Base-by-base conservation (phyloP, 2,888 invertebrate species). In the Tromatobia lineatoria region DNA sequence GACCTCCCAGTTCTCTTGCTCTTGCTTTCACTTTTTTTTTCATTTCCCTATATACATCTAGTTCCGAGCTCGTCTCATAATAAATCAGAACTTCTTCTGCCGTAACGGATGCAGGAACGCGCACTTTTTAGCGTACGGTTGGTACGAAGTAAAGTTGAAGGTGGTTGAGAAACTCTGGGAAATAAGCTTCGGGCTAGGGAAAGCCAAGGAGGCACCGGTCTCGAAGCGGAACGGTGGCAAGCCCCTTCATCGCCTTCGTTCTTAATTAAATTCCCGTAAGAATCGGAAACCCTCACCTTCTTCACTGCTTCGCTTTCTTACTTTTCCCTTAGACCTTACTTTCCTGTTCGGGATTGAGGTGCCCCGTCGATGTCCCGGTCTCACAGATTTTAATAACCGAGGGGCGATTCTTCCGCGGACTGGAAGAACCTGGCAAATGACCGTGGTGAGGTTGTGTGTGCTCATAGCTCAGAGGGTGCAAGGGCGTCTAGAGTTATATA, bases 341-440 rank as follows among this genome's bases (percentile, higher is more conserved):
- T 67, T 73, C 61, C 70, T 61, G 52, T 79, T 57, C 13, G 73
- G 75, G 57, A 80, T 82, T 66, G 82, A 78, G 75, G 70, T 79
- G 77, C 76, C 64, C 18, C 71, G 84, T 80, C 74, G 79, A 79
- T 71, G 85, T 83, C 85, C 85, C 87, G 86, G 54, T 50, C 79
- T 71, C 78, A 70, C 69, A 81, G 89, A 88, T 91, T 91, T 91
- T 90, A 91, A 91, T 91, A 91, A 90, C 89, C 89, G 86, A 85
- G 86, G 83, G 86, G 80, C 86, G 88, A 67, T 66, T 74, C 59
- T 67, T 87, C 86, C 66, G 66, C 84, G 87, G 85, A 89, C 88
- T 47, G 71, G 88, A 88, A 89, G 88, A 90, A 90, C 87, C 90
- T 90, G 89, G 89, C 90, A 90, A 91, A 91, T 91, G 90, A 89